Conservation (phyloP, 1,140 invertebrate species). For the Steinernema feltiae region DNA sequence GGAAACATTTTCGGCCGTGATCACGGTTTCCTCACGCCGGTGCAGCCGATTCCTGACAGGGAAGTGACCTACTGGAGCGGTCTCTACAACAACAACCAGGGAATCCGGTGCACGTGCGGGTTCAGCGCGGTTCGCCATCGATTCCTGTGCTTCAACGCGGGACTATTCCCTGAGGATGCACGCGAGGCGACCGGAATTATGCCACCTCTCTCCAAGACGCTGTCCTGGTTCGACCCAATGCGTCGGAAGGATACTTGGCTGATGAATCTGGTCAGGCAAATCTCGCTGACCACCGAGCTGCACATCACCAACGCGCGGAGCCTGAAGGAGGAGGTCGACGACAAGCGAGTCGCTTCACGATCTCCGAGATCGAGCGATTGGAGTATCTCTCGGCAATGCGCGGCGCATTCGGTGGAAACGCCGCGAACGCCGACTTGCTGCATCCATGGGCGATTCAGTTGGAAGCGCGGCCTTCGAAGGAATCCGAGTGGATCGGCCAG, state of each 20-base stretch:
- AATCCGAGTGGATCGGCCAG: conserved; percentile 11
- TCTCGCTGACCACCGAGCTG: background rate
- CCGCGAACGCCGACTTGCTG: background rate
- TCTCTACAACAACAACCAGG: conserved; percentile 10
- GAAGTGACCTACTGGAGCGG: conserved; percentile 25
- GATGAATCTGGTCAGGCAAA: background rate
- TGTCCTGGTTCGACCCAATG: background rate
- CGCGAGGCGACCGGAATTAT: conserved; percentile 26
- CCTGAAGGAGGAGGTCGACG: background rate
- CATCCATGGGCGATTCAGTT: background rate
- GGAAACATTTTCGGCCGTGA: conserved; percentile 22
- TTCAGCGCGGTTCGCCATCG: conserved; percentile 39
- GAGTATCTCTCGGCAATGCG: background rate
- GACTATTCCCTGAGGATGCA: conserved; percentile 37
- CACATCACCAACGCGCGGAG: background rate
- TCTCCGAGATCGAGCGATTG: background rate
- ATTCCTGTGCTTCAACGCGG: conserved; percentile 27
- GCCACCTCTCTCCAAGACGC: background rate
- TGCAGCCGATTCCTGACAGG: background rate
- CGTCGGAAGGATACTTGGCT: background rate
- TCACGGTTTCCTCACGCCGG: background rate
- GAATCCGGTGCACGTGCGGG: conserved; percentile 26
- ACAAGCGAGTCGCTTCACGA: conserved; percentile 1
- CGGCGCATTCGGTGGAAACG: background rate
- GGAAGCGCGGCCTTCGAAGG: background rate